Base-by-base conservation (phyloP, 1,140 invertebrate species). In the Grapholita molesta region DNA sequence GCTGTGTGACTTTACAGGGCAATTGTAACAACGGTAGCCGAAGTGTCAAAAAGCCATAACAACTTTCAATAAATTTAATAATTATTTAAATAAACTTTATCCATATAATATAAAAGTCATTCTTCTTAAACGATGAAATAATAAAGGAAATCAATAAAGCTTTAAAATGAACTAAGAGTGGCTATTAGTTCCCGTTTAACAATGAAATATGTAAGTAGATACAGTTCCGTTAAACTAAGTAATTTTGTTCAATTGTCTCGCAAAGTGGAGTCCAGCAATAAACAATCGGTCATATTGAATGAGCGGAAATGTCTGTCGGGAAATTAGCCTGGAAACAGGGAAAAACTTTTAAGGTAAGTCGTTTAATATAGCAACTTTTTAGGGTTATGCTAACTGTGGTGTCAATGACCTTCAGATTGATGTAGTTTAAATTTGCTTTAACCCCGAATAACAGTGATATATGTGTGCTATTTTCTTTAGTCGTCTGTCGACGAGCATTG, bases 201-300 rank as follows among this genome's bases (percentile, higher is more conserved):
- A 61, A 32, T 25, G 66, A 48, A 67, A 48, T 53, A 53, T 38
- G 64, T 66, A 38, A 66, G 32, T 66, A 65, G 18, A 11, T 61
- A 32, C 75, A 80, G 81, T 84, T 65, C 84, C 82, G 84, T 85
- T 87, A 84, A 83, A 83, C 80, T 81, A 80, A 83, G 83, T 80
- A 84, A 88, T 87, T 90, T 84, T 73, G 82, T 86, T 77, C 85
- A 84, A 91, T 88, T 89, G 87, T 89, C 77, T 88, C 79, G 78
- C 81, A 70, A 84, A 81, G 78, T 75, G 80, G 70, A 75, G 72
- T 76, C 73, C 69, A 80, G 77, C 85, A 85, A 89, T 89, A 86
- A 87, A 91, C 89, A 89, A 89, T 90, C 82, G 86, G 72, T 89
- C 83, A 91, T 90, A 89, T 85, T 90, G 89, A 91, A 91, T 91